Base-by-base conservation (phyloP, 53 echinoderm and acorn worm genomes). In the Stichopus horrens region DNA sequence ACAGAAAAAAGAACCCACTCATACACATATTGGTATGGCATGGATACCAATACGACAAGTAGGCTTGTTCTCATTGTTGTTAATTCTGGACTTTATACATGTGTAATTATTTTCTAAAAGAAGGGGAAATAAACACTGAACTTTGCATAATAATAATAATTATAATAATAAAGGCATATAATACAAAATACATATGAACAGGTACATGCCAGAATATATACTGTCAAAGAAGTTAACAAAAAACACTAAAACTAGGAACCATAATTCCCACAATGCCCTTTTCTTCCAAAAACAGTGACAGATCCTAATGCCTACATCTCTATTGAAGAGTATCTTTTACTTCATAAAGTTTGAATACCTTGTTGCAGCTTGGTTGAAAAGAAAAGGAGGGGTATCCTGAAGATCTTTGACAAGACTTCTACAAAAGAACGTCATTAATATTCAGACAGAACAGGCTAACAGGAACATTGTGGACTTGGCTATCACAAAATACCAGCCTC, bases 101-200 rank as follows among this genome's bases (percentile, higher is more conserved):
- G 81, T 57, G 58, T 57, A 81, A 56, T 81, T 81, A 81, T 22
- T 81, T 56, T 54, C 21, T 71, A 71, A 71, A 20, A 20, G n/a
- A 63, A 16, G 63, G 16, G 5, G 14, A 81, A 81, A 58, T 7
- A 19, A 81, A 81, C 81, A 81, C 81, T 57, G 11, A 81, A 86
- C 58, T 14, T 68, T 86, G 86, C 86, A 86, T 86, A 86, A 67
- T 86, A 86, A 85, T 85, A 85, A 83, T 59, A 59, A 59, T 59
- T 9, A 59, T n/a, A 18, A 20, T 13, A 7, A 71, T 71, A 71
- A n/a, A 86, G 58, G 80, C 58, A 59, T 86, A 86, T 58, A 52
- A 86, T 65, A 83, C 20, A 57, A 52, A 67, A 66, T 37, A 56
- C 52, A 66, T 67, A 86, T 86, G 7, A 53, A 86, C 86, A 86